Percentiles rank a stretch among this genome's conserved stretches.
Conservation (phyloP, 1,140 invertebrate genomes). For the Proctacanthus coquilletti region DNA sequence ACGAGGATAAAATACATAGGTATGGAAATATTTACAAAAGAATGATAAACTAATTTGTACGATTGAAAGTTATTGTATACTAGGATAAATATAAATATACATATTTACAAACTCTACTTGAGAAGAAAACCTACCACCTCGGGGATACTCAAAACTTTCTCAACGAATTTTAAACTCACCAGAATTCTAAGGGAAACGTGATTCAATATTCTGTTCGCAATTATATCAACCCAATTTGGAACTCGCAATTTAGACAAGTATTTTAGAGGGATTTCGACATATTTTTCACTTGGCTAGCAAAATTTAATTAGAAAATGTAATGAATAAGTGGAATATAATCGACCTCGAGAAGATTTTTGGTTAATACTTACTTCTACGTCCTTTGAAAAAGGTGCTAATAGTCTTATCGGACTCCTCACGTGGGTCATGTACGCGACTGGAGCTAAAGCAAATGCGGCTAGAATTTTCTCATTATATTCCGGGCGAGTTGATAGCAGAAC, state of each 20-base stretch:
- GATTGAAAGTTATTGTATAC: too few species aligned
- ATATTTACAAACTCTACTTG: too few species aligned
- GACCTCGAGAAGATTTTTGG: too few species aligned
- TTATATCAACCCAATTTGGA: slow-evolving; percentile 4
- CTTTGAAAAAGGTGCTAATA: slow-evolving; percentile 39
- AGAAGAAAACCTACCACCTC: too few species aligned
- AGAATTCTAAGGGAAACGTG: slow-evolving; percentile 4
- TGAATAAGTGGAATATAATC: too few species aligned
- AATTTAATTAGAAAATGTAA: slow-evolving; percentile 1
- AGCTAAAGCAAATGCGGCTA: slow-evolving; percentile 39
- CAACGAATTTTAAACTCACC: too few species aligned
- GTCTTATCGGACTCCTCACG: slow-evolving; percentile 47
- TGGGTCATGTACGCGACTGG: slow-evolving; percentile 38
- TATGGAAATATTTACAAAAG: too few species aligned
- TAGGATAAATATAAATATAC: too few species aligned
- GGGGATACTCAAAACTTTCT: too few species aligned
- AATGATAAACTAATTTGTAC: too few species aligned
- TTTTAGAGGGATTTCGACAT: neutral
- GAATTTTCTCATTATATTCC: slow-evolving; percentile 43
- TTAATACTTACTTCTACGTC: slow-evolving; percentile 35
- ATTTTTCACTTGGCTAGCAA: neutral
- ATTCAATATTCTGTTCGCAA: slow-evolving; percentile 5
- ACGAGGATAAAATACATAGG: too few species aligned
- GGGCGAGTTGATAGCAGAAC: slow-evolving; percentile 36
- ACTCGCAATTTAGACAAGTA: neutral